Conservation (phyloP, 2,113 vertebrate genomes). For the Osmerus eperlanus region DNA sequence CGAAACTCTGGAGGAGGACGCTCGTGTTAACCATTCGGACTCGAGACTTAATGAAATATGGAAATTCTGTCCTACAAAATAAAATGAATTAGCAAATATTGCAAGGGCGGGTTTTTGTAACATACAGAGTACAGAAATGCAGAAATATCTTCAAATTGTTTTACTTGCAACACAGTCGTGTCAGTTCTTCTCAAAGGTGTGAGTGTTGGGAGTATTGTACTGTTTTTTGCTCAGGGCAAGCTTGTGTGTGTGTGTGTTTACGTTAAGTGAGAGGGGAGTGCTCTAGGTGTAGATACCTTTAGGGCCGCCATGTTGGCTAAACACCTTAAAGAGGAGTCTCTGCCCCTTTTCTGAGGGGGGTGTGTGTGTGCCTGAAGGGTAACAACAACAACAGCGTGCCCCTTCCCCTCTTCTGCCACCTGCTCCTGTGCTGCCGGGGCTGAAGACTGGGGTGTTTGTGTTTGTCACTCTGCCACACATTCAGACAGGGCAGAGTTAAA, state of each 20-base stretch:
- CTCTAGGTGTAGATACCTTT: slow-evolving; percentile 41
- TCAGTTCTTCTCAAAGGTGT: background rate
- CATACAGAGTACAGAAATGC: background rate
- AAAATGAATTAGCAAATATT: no score
- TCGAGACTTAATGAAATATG: no score
- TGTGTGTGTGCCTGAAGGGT: slow-evolving; percentile 28
- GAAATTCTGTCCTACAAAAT: no score
- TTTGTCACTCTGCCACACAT: slow-evolving; percentile 4
- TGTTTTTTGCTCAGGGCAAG: background rate
- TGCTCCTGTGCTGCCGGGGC: slow-evolving; percentile 50
- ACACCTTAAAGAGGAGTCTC: slow-evolving; percentile 61
- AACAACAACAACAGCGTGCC: slow-evolving; percentile 43
- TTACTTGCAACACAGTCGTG: no score
- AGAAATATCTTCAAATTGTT: no score
- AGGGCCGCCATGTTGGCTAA: slow-evolving; percentile 55
- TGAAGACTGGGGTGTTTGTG: slow-evolving; percentile 6
- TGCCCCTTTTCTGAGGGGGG: slow-evolving; percentile 32
- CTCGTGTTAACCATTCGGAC: slow-evolving; percentile 4
- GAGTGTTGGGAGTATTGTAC: no score
- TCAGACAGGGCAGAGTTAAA: slow-evolving; percentile 36
- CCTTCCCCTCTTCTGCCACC: slow-evolving; percentile 59
- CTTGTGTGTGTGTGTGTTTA: slow-evolving; percentile 16
- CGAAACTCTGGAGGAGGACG: slow-evolving; percentile 29
- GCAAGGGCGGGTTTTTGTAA: background rate
- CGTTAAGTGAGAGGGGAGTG: slow-evolving; percentile 21